phyloP scores from a whole-genome alignment of 2,797 vertebrate species.

The Xerus rutilus region DNA sequence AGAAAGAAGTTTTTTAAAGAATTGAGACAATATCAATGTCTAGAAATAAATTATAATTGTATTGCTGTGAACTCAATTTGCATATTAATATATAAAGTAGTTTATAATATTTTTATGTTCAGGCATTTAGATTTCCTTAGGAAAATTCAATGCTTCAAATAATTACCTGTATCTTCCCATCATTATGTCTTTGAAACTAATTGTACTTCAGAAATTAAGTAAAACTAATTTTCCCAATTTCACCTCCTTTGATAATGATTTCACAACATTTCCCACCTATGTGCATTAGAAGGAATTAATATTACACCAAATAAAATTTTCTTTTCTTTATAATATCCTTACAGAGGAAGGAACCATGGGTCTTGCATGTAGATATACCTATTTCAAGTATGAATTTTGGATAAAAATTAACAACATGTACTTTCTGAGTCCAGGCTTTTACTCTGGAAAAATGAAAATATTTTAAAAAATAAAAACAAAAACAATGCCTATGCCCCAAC shows the following conservation, averaged over 20 bases:
- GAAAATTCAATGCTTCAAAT: neutral
- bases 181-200: neutral
- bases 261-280: neutral
- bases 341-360: neutral
- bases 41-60: neutral
- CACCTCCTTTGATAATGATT: neutral
- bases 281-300: neutral
- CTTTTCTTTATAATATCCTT: neutral
- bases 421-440: neutral
- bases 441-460: neutral
- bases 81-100: neutral
- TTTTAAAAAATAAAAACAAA: neutral
- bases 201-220: neutral
- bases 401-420: neutral
- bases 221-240: neutral
- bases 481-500: neutral
- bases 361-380: neutral
- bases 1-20: neutral
- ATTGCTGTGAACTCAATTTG: neutral
- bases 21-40: neutral
- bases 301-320: neutral
- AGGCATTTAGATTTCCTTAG: neutral
- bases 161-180: neutral
- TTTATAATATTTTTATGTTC: constrained; percentile 4
- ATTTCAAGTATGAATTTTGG: neutral